These are phyloP conservation scores for Drosophila algonquin DNA, from an alignment of 2,888 invertebrate species.

Conservation along the genomic window DNA sequence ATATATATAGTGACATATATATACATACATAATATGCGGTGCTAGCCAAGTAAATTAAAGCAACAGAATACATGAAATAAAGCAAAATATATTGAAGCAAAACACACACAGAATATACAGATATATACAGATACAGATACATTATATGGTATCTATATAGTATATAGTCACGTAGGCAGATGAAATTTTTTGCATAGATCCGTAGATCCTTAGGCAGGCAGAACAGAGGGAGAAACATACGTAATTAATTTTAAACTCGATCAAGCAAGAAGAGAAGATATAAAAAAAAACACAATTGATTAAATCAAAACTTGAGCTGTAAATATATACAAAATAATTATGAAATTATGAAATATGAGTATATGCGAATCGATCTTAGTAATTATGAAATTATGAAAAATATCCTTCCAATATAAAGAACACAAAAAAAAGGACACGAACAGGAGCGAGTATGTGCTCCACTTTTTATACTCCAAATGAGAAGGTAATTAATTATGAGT, in stretches of 20 bases:
- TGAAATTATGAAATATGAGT: constrained; percentile 3
- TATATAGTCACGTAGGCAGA: constrained; percentile 52
- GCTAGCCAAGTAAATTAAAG: constrained; percentile 62
- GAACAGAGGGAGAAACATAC: constrained; percentile 45
- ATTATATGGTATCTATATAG: background rate
- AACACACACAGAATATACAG: constrained; percentile 19
- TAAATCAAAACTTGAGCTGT: constrained; percentile 29
- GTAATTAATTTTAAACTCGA: constrained; percentile 68
- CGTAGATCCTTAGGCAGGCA: constrained; percentile 15
- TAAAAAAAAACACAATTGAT: constrained; percentile 6
- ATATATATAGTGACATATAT: constrained; percentile 13
- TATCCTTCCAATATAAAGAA: constrained; percentile 68
- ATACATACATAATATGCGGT: constrained; percentile 61
- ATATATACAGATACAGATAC: constrained; percentile 25
- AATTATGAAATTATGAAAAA: constrained; percentile 45
- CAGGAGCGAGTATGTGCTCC: constrained; percentile 11
- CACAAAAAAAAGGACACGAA: constrained; percentile 21
- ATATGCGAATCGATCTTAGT: constrained; percentile 16
- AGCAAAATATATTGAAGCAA: constrained; percentile 1
- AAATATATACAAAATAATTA: constrained; percentile 30
- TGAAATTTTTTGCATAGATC: constrained; percentile 67
- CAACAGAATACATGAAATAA: background rate
- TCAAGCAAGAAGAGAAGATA: constrained; percentile 26
- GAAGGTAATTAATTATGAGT: no score
- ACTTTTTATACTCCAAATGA: constrained; percentile 38